phyloP scores from a whole-genome alignment of 2,113 vertebrate species.

The Psilopogon haemacephalus region DNA sequence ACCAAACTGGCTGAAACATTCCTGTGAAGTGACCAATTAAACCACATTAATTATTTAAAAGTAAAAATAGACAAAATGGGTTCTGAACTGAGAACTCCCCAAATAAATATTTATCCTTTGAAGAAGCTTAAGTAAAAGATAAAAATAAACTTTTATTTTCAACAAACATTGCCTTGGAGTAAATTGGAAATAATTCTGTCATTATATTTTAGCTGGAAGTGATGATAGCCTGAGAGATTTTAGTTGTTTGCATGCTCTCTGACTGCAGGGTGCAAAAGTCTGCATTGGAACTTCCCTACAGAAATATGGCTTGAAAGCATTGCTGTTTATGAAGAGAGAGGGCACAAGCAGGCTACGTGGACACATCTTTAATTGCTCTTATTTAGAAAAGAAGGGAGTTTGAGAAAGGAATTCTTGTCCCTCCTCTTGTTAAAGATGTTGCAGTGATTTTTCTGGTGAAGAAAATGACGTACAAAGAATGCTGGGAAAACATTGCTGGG shows the following conservation, averaged over 20 bases:
- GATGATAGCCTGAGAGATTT: neutral
- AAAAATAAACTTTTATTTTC: constrained; percentile 27
- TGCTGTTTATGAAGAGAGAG: neutral
- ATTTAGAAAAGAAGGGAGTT: neutral
- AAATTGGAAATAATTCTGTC: constrained; percentile 9
- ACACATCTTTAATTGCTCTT: neutral
- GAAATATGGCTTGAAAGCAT: neutral
- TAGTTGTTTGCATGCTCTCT: neutral
- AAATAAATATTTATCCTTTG: constrained; percentile 14
- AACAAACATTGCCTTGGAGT: neutral
- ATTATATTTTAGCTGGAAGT: neutral
- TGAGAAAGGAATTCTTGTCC: neutral
- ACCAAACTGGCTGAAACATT: constrained; percentile 36
- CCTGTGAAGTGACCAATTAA: constrained; percentile 54
- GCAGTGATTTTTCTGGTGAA: neutral
- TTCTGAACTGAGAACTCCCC: neutral
- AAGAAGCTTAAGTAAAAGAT: constrained; percentile 20
- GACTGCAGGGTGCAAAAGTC: neutral
- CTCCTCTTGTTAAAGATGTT: neutral
- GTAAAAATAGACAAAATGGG: constrained; percentile 33
- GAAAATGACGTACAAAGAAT: neutral
- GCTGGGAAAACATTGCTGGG: neutral
- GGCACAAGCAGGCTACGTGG: neutral
- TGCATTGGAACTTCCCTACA: neutral
- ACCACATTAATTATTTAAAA: constrained; percentile 57